A percentile compares a stretch with the other conserved stretches of the same genome.
These are phyloP conservation scores for Laspeyria flexula DNA, from an alignment of 2,888 invertebrate species.

Conservation along the genomic window DNA sequence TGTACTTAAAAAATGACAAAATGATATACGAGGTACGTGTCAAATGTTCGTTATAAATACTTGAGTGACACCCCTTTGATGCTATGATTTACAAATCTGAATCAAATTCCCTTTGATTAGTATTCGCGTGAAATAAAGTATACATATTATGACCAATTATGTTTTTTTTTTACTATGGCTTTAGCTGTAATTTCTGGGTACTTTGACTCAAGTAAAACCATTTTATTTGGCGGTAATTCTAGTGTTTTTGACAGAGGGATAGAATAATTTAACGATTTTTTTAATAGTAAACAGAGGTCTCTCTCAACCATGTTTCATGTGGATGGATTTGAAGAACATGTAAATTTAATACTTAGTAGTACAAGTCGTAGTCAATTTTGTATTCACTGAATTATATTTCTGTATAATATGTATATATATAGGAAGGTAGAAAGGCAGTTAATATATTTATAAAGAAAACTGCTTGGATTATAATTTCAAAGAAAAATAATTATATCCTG, in stretches of 20 bases:
- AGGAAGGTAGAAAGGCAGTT: too few relatives aligned
- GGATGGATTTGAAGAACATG: too few relatives aligned
- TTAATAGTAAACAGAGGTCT: too few relatives aligned
- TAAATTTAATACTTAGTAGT: too few relatives aligned
- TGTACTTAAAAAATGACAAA: conserved; percentile 65
- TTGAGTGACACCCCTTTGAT: conserved; percentile 75
- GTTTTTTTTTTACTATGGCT: conserved; percentile 18
- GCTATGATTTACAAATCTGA: conserved; percentile 53
- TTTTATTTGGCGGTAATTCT: too few relatives aligned
- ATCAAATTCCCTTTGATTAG: conserved; percentile 51
- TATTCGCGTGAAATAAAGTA: conserved; percentile 25
- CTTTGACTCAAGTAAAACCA: too few relatives aligned
- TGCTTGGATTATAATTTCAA: not conserved
- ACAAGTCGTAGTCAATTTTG: too few relatives aligned
- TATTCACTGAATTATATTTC: too few relatives aligned
- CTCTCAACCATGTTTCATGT: too few relatives aligned
- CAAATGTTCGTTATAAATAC: conserved; percentile 64
- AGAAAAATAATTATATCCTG: conserved; percentile 8
- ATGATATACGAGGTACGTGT: conserved; percentile 59
- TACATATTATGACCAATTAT: not conserved
- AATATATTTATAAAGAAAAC: not conserved
- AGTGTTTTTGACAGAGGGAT: too few relatives aligned
- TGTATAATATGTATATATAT: too few relatives aligned
- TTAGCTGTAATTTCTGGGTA: conserved; percentile 18
- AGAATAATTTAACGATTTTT: too few relatives aligned